Percentiles rank a stretch among this genome's conserved stretches.
These are phyloP conservation scores for Plumapathes pennacea DNA, from an alignment of 92 coral and sea anemone genomes.

Conservation along the genomic window DNA sequence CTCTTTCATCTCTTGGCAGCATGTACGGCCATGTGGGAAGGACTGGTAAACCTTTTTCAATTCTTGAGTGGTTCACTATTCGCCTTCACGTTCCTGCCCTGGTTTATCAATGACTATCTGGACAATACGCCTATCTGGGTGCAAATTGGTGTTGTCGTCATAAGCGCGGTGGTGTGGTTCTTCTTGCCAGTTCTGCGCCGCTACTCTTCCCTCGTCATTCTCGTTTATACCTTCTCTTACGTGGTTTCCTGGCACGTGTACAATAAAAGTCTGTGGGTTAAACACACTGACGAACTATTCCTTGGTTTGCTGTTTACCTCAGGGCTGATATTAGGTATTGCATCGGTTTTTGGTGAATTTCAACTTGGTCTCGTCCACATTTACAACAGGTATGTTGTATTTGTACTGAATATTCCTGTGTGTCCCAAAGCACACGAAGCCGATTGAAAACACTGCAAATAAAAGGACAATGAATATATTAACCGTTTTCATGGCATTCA, in stretches of 20 bases:
- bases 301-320: background rate
- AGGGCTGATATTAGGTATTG: background rate
- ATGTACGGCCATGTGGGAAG: no score
- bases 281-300: background rate
- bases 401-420: no score
- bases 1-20: slow-evolving; percentile 9
- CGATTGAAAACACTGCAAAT: no score
- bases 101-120: slow-evolving; percentile 8
- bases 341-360: background rate
- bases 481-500: no score
- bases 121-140: background rate
- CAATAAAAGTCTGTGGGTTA: background rate
- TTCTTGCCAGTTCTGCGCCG: slow-evolving; percentile 9
- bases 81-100: slow-evolving; percentile 13
- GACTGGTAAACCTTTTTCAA: background rate
- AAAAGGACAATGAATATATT: no score
- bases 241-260: slow-evolving; percentile 17
- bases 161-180: slow-evolving; percentile 3
- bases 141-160: background rate
- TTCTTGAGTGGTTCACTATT: background rate
- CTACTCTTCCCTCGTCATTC: slow-evolving; percentile 7
- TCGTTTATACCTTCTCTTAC: slow-evolving; percentile 2
- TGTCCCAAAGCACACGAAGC: no score
- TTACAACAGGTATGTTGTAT: background rate
- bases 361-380: background rate